These are phyloP conservation scores for Enteromius argenteus DNA, from an alignment of 2,797 vertebrate genomes.

Conservation along the genomic window DNA sequence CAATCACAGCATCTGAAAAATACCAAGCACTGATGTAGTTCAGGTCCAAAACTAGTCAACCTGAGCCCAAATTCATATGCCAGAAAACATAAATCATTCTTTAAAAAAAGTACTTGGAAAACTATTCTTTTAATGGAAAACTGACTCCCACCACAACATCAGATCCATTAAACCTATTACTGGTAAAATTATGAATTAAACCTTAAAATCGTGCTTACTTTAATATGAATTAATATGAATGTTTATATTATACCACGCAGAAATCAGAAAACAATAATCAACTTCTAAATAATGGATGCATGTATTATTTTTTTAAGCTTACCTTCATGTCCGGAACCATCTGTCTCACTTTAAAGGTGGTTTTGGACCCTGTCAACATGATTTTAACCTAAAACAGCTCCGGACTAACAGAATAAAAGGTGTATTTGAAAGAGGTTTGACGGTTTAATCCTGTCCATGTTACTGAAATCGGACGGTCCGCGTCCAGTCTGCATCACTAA, in stretches of 20 bases:
- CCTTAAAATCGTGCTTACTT: not conserved
- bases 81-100: not conserved
- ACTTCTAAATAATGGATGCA: not conserved
- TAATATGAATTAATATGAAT: not conserved
- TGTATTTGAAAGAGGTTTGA: not conserved
- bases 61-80: not conserved
- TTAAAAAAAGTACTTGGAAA: not conserved
- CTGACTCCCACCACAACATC: not conserved
- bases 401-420: not conserved
- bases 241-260: not conserved
- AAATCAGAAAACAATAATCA: not conserved
- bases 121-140: not conserved
- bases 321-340: slow-evolving; percentile 85
- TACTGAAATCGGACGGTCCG: not conserved
- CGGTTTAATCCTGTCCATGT: slow-evolving; percentile 38
- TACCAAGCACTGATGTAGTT: not conserved
- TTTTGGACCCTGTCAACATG: slow-evolving; percentile 85
- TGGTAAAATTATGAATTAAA: not conserved
- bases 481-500: slow-evolving; percentile 12
- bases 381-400: slow-evolving; percentile 29
- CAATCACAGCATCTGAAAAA: slow-evolving; percentile 1
- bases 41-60: not conserved
- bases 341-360: slow-evolving; percentile 88
- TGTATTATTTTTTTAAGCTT: slow-evolving; percentile 53
- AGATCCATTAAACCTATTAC: not conserved